These are phyloP conservation scores for Alentia gelatinosa DNA, from an alignment of 2,888 invertebrate species.

Conservation along the genomic window DNA sequence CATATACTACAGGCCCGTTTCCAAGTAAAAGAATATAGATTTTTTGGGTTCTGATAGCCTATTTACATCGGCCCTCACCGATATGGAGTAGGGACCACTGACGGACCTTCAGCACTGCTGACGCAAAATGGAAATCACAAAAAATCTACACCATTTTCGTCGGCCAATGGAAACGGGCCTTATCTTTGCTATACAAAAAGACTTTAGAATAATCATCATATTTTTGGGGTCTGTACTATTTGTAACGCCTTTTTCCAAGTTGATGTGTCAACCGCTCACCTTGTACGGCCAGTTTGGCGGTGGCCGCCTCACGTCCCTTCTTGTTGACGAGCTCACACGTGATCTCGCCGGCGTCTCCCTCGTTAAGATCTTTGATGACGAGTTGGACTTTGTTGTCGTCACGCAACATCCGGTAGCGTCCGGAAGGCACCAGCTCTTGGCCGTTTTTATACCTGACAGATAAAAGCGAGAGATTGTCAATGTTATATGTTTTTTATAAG, in stretches of 20 bases:
- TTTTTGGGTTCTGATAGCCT: too few relatives aligned
- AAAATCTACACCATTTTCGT: too few relatives aligned
- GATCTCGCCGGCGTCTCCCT: constrained; percentile 96
- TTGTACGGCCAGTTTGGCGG: constrained; percentile 83
- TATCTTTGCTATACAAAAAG: too few relatives aligned
- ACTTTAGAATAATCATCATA: neutral
- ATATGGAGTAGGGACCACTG: too few relatives aligned
- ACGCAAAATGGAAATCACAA: neutral
- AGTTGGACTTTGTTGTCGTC: constrained; percentile 90
- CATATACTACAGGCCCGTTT: too few relatives aligned
- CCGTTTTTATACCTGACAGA: constrained; percentile 80
- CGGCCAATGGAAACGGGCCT: too few relatives aligned
- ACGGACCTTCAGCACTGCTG: too few relatives aligned
- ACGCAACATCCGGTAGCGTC: constrained; percentile 83
- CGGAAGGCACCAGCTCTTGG: constrained; percentile 81
- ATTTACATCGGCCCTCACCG: too few relatives aligned
- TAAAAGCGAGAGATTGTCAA: neutral
- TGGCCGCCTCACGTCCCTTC: constrained; percentile 93
- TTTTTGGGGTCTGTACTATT: neutral
- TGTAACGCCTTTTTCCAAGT: neutral
- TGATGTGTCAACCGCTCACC: too few relatives aligned
- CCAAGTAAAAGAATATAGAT: too few relatives aligned
- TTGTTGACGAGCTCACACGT: constrained; percentile 97
- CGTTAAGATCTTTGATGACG: constrained; percentile 92
- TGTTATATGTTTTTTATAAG: neutral